Evolutionary conservation across 2,113 vertebrate genomes (phyloP), one percentile per base, ranked within the genome.

Genomic region (Chionodraco myersi): DNA sequence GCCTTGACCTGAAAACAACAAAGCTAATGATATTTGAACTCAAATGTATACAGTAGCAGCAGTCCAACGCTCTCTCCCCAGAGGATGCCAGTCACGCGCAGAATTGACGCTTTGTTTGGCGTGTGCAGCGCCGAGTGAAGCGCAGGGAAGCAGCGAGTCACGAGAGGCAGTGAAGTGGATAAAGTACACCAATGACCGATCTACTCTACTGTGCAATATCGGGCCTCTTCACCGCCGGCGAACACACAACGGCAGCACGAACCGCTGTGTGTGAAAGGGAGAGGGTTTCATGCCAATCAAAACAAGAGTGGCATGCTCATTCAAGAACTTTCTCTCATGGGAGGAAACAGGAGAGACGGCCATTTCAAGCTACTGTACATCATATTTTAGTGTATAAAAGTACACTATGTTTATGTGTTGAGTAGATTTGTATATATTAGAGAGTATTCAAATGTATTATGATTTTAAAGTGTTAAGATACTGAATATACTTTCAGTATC

Each of bases 1-100:
- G 86, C 79, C 89, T 77, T 95, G 94, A 95, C 93, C 92, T 93
- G 89, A 93, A 95, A 93, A 94, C 91, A 93, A 92, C 91, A 94
- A 93, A 92, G 91, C 84, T 85, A 89, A 92, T 91, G 84, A 94
- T 93, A 92, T 93, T 90, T 91, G 86, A 86, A 90, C 90, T 92
- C 72, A 76, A 89, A 89, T 12, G 88, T 82, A 92, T 84, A 89
- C 83, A 86, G 88, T 66, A 84, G 91, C 83, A 45, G 84, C 47
- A 49, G 82, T 67, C 86, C 83, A 67, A 80, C 52, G 77, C 47
- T 44, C 72, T 49, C 82, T 86, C 87, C 80, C 92, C 69, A 84
- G 91, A 93, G 90, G 86, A 84, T 1, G 84, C 53, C 70, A 14
- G 92, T 79, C 66, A 60, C 34, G 61, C 80, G 81, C 84, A 84